Base-by-base conservation (phyloP, 2,888 invertebrate species). In the Eueremaeus valkanovi region DNA sequence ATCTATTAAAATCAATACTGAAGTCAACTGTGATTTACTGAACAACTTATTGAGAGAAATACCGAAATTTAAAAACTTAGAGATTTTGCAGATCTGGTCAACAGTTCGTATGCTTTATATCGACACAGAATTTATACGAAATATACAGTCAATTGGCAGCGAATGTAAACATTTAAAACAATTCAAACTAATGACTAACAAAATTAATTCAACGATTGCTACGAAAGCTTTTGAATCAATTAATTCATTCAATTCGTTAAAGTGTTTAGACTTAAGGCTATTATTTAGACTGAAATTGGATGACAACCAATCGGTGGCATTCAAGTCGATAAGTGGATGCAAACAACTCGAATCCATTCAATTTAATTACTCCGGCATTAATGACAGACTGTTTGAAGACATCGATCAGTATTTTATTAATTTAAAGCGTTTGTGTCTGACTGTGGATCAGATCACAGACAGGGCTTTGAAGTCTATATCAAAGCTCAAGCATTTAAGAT, bases 361-460 rank as follows among this genome's bases (percentile, higher is more conserved):
- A 18, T n/a, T 63, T 18, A 63, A 63, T 18, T 63, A 11, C n/a
- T 63, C 63, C 1, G 63, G 9, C 11, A 31, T 63, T n/a, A 33
- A 63, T 63, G 63, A 63, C 33, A 18, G 8, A 36, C n/a, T 63
- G 5, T 63, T 63, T 21, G n/a, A 33, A 33, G 63, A 63, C n/a
- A 63, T 63, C 33, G 33, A 27, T 33, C 31, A n/a, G 1, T n/a
- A 31, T 29, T 63, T 63, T 21, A 31, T 0, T 18, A 13, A 18
- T 11, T 63, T 63, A 63, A 31, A n/a, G 18, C 16, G 33, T 31
- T n/a, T 63, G 31, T 63, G 31, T 31, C 18, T 63, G 33, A 63
- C 63, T 33, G 63, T 63, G 3, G 63, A 63, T 5, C 63, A 63
- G 33, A 63, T 63, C 6, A 63, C 63, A 18, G 63, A 63, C n/a